phyloP scores from a whole-genome alignment of 2,888 invertebrate species.

The Liposcelis brunnea region DNA sequence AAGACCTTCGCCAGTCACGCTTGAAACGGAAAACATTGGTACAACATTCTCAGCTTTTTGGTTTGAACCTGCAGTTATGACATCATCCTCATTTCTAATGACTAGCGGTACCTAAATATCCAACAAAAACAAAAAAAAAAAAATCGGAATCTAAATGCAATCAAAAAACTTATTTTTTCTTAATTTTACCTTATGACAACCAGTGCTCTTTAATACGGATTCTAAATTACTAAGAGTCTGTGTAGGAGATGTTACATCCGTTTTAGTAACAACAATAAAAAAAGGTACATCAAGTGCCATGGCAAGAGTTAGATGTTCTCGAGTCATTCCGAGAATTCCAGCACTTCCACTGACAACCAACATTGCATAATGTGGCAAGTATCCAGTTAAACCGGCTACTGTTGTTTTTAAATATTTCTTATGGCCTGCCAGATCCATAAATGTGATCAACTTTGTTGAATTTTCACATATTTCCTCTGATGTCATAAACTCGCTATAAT shows the following conservation, averaged over 20 bases:
- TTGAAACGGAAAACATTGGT: slow-evolving; percentile 78
- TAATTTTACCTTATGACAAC: slow-evolving; percentile 32
- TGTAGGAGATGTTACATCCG: slow-evolving; percentile 56
- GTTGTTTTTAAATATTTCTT: slow-evolving; percentile 91
- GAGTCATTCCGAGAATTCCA: slow-evolving; percentile 65
- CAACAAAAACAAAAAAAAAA: slow-evolving; percentile 13
- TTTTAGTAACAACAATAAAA: slow-evolving; percentile 87
- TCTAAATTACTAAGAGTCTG: slow-evolving; percentile 38
- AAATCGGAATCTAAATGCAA: neutral
- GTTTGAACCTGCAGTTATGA: slow-evolving; percentile 53
- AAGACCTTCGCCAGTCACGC: slow-evolving; percentile 73
- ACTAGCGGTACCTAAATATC: slow-evolving; percentile 39
- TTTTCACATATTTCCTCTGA: slow-evolving; percentile 87
- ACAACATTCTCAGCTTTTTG: slow-evolving; percentile 44
- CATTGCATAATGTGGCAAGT: slow-evolving; percentile 83
- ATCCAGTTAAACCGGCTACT: slow-evolving; percentile 79
- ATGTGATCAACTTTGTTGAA: slow-evolving; percentile 83
- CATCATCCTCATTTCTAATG: slow-evolving; percentile 50
- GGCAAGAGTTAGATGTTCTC: slow-evolving; percentile 78
- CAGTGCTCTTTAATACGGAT: slow-evolving; percentile 43
- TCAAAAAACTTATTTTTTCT: neutral
- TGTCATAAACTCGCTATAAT: slow-evolving; percentile 75
- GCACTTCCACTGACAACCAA: slow-evolving; percentile 62
- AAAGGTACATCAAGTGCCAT: slow-evolving; percentile 71
- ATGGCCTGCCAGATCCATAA: slow-evolving; percentile 92